Evolutionary conservation across 1,140 invertebrate genomes (phyloP).

Genomic region (Theocolax elegans): DNA sequence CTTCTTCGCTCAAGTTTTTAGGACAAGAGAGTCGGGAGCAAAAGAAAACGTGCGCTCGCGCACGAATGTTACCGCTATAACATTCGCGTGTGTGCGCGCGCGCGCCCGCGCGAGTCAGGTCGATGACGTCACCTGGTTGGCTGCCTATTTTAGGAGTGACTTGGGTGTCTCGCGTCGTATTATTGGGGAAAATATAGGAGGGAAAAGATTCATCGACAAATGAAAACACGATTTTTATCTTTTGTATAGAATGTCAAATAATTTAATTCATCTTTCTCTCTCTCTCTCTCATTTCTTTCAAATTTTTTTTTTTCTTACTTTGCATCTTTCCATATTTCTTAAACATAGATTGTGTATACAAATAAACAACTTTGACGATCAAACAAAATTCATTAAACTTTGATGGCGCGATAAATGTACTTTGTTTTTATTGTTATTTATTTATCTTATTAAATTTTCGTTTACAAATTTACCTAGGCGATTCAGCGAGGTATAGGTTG

Average conservation of each 20-base stretch:
- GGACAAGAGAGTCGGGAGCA: conserved; percentile 1
- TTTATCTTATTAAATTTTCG: too few species aligned
- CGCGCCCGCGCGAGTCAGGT: conserved; percentile 45
- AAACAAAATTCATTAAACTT: background rate
- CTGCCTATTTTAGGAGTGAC: conserved; percentile 62
- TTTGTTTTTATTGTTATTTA: too few species aligned
- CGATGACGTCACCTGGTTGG: conserved; percentile 57
- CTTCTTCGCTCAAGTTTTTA: background rate
- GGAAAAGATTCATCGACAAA: background rate
- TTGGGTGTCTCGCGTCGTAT: conserved; percentile 42
- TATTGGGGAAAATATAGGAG: conserved; percentile 18
- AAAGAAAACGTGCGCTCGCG: background rate
- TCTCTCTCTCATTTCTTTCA: conserved; percentile 24
- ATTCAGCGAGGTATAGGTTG: too few species aligned
- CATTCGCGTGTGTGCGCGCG: background rate
- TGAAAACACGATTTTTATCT: conserved; percentile 13
- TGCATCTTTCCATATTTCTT: too few species aligned
- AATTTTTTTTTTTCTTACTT: conserved; percentile 49
- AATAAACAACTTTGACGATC: conserved; percentile 55
- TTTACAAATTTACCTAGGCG: too few species aligned
- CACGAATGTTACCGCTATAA: background rate
- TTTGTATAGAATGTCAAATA: conserved; percentile 51
- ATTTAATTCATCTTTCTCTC: conserved; percentile 54
- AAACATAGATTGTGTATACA: conserved; percentile 49
- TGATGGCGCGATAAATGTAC: too few species aligned